Evolutionary conservation across 2,113 vertebrate species (phyloP), one percentile per base, ranked within the genome.

Genomic region (Elgaria multicarinata): DNA sequence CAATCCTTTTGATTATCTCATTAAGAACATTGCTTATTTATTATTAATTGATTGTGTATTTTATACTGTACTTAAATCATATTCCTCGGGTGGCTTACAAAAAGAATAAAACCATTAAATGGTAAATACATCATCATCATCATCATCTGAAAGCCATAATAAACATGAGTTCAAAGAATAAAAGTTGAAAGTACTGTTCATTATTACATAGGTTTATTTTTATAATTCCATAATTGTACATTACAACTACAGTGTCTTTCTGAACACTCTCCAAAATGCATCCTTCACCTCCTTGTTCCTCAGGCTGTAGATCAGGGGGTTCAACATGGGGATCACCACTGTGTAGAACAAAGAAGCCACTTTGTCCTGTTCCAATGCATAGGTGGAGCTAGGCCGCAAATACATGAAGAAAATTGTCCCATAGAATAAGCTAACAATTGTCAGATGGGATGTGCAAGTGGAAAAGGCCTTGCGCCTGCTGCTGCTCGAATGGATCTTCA

Each of bases 281-380:
- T 85, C 90, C 31, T 95, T 95, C 33, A 96, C 94, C 87, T 95
- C 90, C 31, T 96, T 96, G 66, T 96, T 96, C 81, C 94, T 94
- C 79, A 95, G 86, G 76, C 93, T 95, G 3, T 96, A 96, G 74
- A 95, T 94, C 66, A 96, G 89, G 31, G 94, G 94, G 20, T 96
- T 96, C 90, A 96, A 64, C 93, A 96, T 93, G 13, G 94, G 94
- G 13, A 92, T 96, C 69, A 95, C 78, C 39, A 95, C 94, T 0
- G 92, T 95, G 16, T 94, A 95, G 89, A 96, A 95, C 16, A 96
- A 87, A 64, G 94, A 94, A 53, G 95, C 90, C 31, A 93, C 76
- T 92, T 96, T 94, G 20, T 92, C 95, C 58, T 95, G 89, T 2
- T 95, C 92, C 44, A 94, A 88, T 8, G 93, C 89, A 71, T 90